These are phyloP conservation scores for Cartodere bifasciata DNA, from an alignment of 2,888 invertebrate species.

Conservation along the genomic window DNA sequence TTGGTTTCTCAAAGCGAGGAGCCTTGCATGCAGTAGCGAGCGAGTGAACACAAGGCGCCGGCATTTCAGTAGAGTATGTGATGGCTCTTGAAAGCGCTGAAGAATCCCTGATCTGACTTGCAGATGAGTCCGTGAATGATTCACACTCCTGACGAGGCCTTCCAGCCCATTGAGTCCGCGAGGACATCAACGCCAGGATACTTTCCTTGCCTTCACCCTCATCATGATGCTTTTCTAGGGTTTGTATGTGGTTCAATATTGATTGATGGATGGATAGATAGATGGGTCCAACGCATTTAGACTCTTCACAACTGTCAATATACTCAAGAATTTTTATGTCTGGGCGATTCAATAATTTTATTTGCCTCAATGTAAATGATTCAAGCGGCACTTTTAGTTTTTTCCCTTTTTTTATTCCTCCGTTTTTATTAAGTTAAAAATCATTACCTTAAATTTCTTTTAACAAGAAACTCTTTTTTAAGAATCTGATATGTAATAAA, in stretches of 20 bases:
- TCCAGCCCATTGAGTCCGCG: slow-evolving; percentile 28
- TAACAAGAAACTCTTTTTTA: no score
- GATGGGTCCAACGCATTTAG: slow-evolving; percentile 9
- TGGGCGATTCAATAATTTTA: no score
- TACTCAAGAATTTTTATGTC: slow-evolving; percentile 10
- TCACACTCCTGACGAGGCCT: slow-evolving; percentile 29
- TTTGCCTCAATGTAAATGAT: no score
- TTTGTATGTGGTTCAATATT: neutral
- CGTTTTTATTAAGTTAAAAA: no score
- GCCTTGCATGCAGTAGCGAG: neutral
- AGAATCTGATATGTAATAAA: no score
- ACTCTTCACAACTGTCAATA: slow-evolving; percentile 9
- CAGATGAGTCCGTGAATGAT: slow-evolving; percentile 30
- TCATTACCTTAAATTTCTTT: no score
- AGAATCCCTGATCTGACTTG: slow-evolving; percentile 27
- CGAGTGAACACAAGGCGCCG: slow-evolving; percentile 4
- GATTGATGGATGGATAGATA: slow-evolving; percentile 6
- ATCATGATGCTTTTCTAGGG: slow-evolving; percentile 6
- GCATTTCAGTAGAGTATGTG: slow-evolving; percentile 9
- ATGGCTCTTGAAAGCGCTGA: slow-evolving; percentile 10
- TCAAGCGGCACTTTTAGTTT: no score
- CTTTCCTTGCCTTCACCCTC: slow-evolving; percentile 10
- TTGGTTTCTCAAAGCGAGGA: neutral
- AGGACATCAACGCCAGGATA: slow-evolving; percentile 15
- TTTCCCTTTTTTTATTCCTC: no score